Evolutionary conservation across 2,113 vertebrate genomes (phyloP), one percentile per base, ranked within the genome.

Genomic region (Ploceus nigricollis): DNA sequence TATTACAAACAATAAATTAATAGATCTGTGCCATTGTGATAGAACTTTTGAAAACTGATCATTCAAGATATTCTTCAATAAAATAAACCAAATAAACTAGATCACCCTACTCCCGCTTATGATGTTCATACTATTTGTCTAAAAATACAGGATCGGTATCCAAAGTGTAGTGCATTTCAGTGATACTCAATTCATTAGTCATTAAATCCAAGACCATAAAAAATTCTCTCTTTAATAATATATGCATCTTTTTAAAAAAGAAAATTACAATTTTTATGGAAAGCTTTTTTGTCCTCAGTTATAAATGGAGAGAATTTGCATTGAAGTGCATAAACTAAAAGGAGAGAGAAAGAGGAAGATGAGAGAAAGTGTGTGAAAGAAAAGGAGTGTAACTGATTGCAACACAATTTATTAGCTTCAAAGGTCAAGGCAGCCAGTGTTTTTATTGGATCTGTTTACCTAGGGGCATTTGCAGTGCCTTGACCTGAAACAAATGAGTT

Each of bases 361-460:
- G 20, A 61, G 53, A 70, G 30, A 68, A 73, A 51, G 21, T 13
- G 53, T 51, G 71, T 22, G 40, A 77, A 86, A 81, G 48, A 68
- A 86, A 94, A 91, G 51, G 35, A 72, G 15, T 30, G 25, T 39
- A 66, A 87, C 45, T 69, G 68, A 90, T 65, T 24, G 42, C 85
- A 90, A 73, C 75, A 85, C 28, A 72, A 95, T 93, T 95, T 83
- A 71, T 96, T 91, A 96, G 64, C 89, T 87, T 95, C 93, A 90
- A 87, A 98, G 92, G 93, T 96, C 93, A 95, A 79, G 23, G 25
- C 22, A 68, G 39, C 31, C 65, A 72, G 45, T 33, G 40, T 82
- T 96, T 94, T 95, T 87, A 93, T 42, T 91, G 64, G 33, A 71
- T 96, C 31, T 64, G 56, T 95, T 93, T 97, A 95, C 93, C 91